These are phyloP conservation scores for Calypte anna DNA, from an alignment of 2,113 vertebrate species.

Conservation along the genomic window DNA sequence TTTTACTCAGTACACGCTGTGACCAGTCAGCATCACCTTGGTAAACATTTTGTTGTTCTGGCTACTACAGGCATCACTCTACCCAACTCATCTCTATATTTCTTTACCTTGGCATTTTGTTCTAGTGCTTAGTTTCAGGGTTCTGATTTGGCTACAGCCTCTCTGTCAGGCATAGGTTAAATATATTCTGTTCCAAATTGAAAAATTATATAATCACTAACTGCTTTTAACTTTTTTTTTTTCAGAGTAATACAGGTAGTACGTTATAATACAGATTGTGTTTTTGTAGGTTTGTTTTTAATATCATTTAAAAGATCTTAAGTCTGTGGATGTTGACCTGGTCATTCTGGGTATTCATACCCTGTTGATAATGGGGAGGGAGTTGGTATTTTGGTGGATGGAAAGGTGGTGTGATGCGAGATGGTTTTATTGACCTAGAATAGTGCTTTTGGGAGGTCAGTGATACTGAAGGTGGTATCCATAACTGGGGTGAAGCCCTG, in stretches of 20 bases:
- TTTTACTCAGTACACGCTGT: background rate
- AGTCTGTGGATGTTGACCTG: background rate
- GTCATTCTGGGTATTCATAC: background rate
- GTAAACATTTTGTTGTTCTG: background rate
- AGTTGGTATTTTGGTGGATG: conserved; percentile 39
- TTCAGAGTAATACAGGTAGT: background rate
- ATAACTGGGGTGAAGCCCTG: background rate
- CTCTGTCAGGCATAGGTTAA: background rate
- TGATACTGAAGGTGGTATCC: background rate
- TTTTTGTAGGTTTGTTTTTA: background rate
- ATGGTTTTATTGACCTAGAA: background rate
- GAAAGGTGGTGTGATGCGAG: background rate
- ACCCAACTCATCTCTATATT: background rate
- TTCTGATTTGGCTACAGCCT: background rate
- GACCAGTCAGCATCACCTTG: background rate
- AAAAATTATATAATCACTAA: background rate
- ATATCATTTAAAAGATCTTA: background rate
- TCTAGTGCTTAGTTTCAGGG: background rate
- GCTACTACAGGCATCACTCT: background rate
- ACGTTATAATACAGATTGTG: background rate
- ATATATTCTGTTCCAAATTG: background rate
- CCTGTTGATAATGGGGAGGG: background rate
- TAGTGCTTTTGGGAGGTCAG: background rate
- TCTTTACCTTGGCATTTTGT: background rate
- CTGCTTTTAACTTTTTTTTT: background rate